Evolutionary conservation across 2,888 invertebrate genomes (phyloP).

Genomic region (Amblyteles armatorius): DNA sequence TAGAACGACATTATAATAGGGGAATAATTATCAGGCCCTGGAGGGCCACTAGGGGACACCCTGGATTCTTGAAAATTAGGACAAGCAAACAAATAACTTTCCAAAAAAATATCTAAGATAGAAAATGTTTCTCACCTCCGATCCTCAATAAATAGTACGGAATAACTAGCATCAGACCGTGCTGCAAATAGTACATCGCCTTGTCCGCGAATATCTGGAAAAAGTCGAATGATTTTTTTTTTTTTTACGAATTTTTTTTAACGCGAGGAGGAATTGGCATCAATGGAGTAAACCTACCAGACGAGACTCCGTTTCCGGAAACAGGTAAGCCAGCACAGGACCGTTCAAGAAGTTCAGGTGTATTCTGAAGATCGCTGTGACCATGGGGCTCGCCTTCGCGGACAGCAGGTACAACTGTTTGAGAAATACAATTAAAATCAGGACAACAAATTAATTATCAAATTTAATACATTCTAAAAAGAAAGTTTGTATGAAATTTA

Average conservation of each 20-base stretch:
- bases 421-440: background rate
- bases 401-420: constrained; percentile 94
- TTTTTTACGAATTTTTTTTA: background rate
- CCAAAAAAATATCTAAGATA: background rate
- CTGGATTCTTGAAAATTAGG: background rate
- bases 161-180: constrained; percentile 97
- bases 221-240: background rate
- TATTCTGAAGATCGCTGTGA: constrained; percentile 94
- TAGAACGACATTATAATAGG: background rate
- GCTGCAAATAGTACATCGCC: constrained; percentile 97
- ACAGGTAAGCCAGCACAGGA: constrained; percentile 95
- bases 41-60: too few relatives aligned
- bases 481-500: background rate
- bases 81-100: background rate
- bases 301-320: constrained; percentile 97
- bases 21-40: too few relatives aligned
- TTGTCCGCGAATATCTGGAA: constrained; percentile 95
- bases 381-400: constrained; percentile 93
- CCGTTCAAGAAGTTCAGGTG: constrained; percentile 97
- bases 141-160: constrained; percentile 95
- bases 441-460: background rate
- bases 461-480: background rate
- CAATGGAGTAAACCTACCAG: constrained; percentile 87
- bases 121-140: constrained; percentile 88
- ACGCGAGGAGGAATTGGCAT: background rate